Conservation (phyloP, 2,113 vertebrate genomes). For the Phaetusa simplex region DNA sequence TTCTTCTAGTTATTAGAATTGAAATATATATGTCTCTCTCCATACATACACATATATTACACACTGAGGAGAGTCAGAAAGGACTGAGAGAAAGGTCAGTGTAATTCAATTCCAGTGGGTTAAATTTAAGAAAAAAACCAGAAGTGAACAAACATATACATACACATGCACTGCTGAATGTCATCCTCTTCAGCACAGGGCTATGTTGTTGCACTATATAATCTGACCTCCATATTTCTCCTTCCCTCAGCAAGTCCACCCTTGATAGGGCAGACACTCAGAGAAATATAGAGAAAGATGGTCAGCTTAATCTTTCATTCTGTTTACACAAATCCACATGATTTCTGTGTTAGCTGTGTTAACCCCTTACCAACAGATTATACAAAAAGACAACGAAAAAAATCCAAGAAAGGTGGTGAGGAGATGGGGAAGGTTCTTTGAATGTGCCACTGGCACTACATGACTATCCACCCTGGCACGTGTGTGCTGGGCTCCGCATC, state of each 20-base stretch:
- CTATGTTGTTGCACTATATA: background rate
- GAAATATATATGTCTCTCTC: background rate
- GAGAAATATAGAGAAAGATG: background rate
- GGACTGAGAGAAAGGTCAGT: constrained; percentile 6
- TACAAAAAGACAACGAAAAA: background rate
- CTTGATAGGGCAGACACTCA: background rate
- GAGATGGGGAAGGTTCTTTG: background rate
- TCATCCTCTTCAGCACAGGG: background rate
- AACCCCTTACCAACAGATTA: background rate
- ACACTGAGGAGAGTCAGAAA: background rate
- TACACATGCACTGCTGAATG: background rate
- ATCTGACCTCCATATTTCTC: background rate
- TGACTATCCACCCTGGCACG: background rate
- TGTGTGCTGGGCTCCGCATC: background rate
- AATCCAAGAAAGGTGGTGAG: background rate
- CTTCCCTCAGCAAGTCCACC: background rate
- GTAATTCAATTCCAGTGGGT: constrained; percentile 3
- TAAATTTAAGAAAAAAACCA: background rate
- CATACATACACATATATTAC: background rate
- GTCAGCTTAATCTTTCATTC: background rate
- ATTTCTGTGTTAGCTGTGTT: background rate
- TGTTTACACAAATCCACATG: background rate
- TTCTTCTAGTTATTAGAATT: background rate
- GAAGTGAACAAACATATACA: background rate
- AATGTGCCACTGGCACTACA: background rate